Evolutionary conservation across 2,888 invertebrate species (phyloP).

Genomic region (Criorhina ranunculi): DNA sequence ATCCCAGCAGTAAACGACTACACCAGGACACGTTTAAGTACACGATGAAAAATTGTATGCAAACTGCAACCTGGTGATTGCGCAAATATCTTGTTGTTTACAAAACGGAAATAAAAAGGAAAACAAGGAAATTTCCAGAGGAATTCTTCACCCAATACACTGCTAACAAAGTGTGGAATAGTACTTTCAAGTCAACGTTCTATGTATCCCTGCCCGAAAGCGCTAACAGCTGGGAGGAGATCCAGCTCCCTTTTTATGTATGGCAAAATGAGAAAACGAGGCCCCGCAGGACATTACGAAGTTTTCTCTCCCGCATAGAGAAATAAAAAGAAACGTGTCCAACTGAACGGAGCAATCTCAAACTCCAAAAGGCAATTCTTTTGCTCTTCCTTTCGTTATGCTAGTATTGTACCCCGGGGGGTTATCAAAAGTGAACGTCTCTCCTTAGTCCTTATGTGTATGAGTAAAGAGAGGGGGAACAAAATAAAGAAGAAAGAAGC

Average conservation of each 20-base stretch:
- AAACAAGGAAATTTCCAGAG: slow-evolving; percentile 12
- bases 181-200: slow-evolving; percentile 28
- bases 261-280: slow-evolving; percentile 29
- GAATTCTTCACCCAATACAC: neutral
- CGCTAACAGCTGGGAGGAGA: slow-evolving; percentile 49
- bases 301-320: slow-evolving; percentile 23
- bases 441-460: slow-evolving; percentile 6
- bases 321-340: slow-evolving; percentile 32
- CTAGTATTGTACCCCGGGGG: slow-evolving; percentile 44
- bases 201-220: slow-evolving; percentile 47
- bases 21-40: slow-evolving; percentile 29
- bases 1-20: slow-evolving; percentile 36
- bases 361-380: slow-evolving; percentile 37
- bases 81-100: slow-evolving; percentile 40
- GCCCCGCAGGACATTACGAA: slow-evolving; percentile 53
- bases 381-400: slow-evolving; percentile 6
- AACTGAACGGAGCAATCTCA: slow-evolving; percentile 11
- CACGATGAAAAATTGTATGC: slow-evolving; percentile 14
- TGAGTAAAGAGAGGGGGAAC: neutral
- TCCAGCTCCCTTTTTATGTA: slow-evolving; percentile 3
- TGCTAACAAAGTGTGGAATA: neutral
- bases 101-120: slow-evolving; percentile 20
- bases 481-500: slow-evolving; percentile 50
- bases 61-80: slow-evolving; percentile 29
- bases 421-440: slow-evolving; percentile 37